A percentile compares a stretch with the other conserved stretches of the same genome.
Conservation (phyloP, 2,888 invertebrate species). For the Pachliopta kotzebuea region DNA sequence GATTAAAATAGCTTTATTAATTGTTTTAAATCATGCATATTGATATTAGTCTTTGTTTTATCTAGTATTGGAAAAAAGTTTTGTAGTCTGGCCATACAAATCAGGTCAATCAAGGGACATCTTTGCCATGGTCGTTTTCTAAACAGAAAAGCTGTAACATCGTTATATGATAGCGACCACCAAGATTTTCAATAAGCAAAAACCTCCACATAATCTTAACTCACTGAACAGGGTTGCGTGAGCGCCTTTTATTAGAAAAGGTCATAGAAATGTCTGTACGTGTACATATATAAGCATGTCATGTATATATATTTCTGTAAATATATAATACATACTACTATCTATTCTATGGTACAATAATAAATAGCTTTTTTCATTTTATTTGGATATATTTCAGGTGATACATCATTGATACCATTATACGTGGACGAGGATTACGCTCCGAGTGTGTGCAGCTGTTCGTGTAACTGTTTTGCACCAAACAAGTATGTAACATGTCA, state of each 20-base stretch:
- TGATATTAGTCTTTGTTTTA: conserved; percentile 17
- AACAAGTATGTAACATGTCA: conserved; percentile 55
- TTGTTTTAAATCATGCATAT: background rate
- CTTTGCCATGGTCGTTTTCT: too few species aligned
- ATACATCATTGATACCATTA: conserved; percentile 62
- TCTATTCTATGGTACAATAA: too few species aligned
- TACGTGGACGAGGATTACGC: conserved; percentile 71
- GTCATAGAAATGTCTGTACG: too few species aligned
- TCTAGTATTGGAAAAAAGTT: conserved; percentile 28
- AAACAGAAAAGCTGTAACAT: too few species aligned
- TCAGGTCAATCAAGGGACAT: conserved; percentile 68
- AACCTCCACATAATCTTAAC: too few species aligned
- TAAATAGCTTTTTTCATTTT: background rate
- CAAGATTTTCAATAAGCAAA: too few species aligned
- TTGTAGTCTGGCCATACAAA: conserved; percentile 51
- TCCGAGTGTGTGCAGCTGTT: conserved; percentile 74
- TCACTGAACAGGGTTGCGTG: too few species aligned
- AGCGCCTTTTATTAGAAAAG: too few species aligned
- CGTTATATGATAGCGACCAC: too few species aligned
- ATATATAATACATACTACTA: too few species aligned
- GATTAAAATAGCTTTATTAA: background rate
- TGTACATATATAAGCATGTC: too few species aligned
- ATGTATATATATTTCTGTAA: too few species aligned
- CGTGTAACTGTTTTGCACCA: conserved; percentile 72
- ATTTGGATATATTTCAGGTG: conserved; percentile 49